These are phyloP conservation scores for Cercopithecus mona DNA, from an alignment of 2,113 vertebrate genomes.

Conservation along the genomic window DNA sequence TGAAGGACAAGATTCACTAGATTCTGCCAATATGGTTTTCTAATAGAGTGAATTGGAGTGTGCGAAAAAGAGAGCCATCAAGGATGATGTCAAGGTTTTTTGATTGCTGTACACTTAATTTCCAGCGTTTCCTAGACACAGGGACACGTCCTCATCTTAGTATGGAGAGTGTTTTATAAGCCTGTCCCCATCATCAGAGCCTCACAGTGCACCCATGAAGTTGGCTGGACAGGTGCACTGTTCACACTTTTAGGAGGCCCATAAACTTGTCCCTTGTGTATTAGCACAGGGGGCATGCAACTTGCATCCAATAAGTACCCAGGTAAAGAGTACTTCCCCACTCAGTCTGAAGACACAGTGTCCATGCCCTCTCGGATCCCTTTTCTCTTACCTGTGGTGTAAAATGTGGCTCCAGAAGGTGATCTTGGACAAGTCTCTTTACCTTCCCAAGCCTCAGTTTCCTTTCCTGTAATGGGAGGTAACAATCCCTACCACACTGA, in stretches of 20 bases:
- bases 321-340: neutral
- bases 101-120: neutral
- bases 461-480: neutral
- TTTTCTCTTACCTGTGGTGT: neutral
- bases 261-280: neutral
- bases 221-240: neutral
- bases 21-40: neutral
- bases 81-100: constrained; percentile 19
- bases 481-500: neutral
- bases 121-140: neutral
- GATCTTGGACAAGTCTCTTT: neutral
- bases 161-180: neutral
- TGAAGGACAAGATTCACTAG: neutral
- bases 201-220: neutral
- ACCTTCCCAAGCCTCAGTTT: neutral
- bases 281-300: neutral
- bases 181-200: neutral
- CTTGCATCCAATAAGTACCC: neutral
- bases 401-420: neutral
- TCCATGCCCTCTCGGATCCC: neutral
- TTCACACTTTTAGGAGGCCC: neutral
- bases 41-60: neutral
- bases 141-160: neutral
- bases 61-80: neutral
- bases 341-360: neutral